Evolutionary conservation across 2,888 invertebrate species (phyloP).

Genomic region (Parnassius mnemosyne): DNA sequence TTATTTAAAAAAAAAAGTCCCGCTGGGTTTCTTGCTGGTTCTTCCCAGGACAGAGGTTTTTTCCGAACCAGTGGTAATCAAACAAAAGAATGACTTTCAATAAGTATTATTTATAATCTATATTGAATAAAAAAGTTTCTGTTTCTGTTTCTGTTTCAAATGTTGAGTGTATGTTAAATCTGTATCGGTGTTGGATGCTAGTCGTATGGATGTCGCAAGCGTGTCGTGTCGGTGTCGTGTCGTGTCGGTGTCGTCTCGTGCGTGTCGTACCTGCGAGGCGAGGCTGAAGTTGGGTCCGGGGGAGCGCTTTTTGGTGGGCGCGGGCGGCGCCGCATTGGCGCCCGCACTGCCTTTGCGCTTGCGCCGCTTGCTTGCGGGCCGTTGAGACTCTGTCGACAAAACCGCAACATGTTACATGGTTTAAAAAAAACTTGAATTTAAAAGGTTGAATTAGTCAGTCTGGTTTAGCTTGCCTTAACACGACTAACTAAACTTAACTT

Average conservation of each 20-base stretch:
- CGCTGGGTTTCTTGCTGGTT: too few relatives aligned
- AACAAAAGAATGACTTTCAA: too few relatives aligned
- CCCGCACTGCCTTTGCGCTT: conserved; percentile 97
- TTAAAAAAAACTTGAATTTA: too few relatives aligned
- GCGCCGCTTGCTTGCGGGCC: conserved; percentile 96
- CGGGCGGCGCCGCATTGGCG: conserved; percentile 91
- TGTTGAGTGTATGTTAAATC: neutral
- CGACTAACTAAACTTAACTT: too few relatives aligned
- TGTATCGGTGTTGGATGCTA: neutral
- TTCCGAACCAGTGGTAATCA: too few relatives aligned
- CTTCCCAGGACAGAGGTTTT: too few relatives aligned
- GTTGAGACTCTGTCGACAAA: conserved; percentile 89
- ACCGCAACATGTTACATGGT: neutral
- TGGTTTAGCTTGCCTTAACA: too few relatives aligned
- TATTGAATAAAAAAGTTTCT: too few relatives aligned
- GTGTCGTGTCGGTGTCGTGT: neutral
- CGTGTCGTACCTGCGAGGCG: conserved; percentile 89
- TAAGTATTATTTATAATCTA: too few relatives aligned
- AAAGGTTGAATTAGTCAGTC: too few relatives aligned
- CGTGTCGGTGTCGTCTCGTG: neutral
- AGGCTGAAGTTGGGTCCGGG: conserved; percentile 98
- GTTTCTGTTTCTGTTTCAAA: too few relatives aligned
- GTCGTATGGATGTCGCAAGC: neutral
- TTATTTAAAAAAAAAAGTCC: too few relatives aligned
- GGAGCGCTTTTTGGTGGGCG: conserved; percentile 96